Percentiles rank a stretch among this genome's conserved stretches.
phyloP scores from a whole-genome alignment of 1,140 invertebrate genomes.

The Pantala flavescens region DNA sequence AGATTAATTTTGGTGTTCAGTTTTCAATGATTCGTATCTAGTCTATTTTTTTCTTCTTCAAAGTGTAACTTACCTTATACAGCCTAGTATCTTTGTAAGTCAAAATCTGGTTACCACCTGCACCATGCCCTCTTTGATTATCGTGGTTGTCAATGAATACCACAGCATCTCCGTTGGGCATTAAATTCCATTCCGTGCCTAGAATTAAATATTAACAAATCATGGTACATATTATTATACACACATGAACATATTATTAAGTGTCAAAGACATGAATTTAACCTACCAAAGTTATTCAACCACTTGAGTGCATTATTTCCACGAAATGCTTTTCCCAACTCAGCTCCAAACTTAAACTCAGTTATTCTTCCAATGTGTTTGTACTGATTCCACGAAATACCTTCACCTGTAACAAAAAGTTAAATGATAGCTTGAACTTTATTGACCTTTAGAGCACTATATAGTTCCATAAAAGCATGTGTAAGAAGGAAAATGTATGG shows the following conservation, averaged over 20 bases:
- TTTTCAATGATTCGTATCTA: no score
- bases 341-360: conserved; percentile 46
- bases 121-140: conserved; percentile 37
- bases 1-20: no score
- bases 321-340: conserved; percentile 31
- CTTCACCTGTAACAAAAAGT: conserved; percentile 33
- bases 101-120: conserved; percentile 28
- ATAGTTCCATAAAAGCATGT: no score
- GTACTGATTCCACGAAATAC: conserved; percentile 38
- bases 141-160: conserved; percentile 41
- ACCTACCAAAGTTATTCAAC: conserved; percentile 28
- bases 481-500: no score
- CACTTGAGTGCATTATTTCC: conserved; percentile 27
- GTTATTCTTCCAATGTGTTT: conserved; percentile 39
- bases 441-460: no score
- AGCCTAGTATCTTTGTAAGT: conserved; percentile 25
- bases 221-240: no score
- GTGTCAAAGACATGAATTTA: no score
- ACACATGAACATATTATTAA: no score
- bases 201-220: not conserved
- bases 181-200: conserved; percentile 31
- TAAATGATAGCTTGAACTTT: not conserved
- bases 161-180: conserved; percentile 28
- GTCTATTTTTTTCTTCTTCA: no score
- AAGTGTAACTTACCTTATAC: conserved; percentile 23